phyloP scores from a whole-genome alignment of 2,113 vertebrate genomes.

The Raja brachyura region DNA sequence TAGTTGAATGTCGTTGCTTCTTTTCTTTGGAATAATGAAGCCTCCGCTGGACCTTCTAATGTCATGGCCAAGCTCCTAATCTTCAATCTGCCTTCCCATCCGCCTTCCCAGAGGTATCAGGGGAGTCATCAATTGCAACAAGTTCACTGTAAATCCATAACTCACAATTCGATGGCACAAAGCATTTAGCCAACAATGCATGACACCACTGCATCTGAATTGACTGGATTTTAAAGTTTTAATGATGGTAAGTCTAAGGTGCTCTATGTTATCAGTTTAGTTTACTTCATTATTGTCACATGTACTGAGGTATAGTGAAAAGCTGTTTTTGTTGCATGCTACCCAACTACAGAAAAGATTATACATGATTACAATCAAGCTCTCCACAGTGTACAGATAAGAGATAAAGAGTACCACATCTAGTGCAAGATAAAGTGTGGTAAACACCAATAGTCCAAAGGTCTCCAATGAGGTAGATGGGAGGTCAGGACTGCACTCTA shows the following conservation, averaged over 20 bases:
- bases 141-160: background rate
- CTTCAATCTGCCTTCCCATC: background rate
- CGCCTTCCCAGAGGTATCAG: no score
- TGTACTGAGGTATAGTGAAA: no score
- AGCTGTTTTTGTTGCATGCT: no score
- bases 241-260: background rate
- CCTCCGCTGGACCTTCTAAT: background rate
- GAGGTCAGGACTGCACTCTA: no score
- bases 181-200: background rate
- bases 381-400: no score
- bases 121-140: background rate
- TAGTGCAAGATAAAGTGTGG: no score
- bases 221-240: background rate
- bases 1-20: background rate
- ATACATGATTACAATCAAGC: no score
- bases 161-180: background rate
- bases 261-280: background rate
- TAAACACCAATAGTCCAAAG: no score
- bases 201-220: background rate
- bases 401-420: no score
- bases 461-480: no score
- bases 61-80: background rate
- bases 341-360: no score
- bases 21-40: background rate
- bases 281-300: no score